phyloP scores from a whole-genome alignment of 2,888 invertebrate species.

The Xestia rhomboidea region DNA sequence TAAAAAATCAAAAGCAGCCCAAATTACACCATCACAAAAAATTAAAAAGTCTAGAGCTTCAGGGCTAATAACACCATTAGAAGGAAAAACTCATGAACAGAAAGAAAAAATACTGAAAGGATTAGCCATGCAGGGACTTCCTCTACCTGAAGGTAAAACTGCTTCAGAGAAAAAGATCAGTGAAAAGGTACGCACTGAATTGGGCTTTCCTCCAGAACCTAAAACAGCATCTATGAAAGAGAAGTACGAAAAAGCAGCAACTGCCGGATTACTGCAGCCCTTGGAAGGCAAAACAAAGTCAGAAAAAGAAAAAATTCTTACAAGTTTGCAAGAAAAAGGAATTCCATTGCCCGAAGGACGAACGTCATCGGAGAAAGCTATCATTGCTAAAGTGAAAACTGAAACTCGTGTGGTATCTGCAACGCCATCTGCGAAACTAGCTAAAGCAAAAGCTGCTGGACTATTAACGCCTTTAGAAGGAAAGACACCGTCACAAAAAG shows the following conservation, averaged over 20 bases:
- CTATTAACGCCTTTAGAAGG: not conserved
- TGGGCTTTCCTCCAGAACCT: not conserved
- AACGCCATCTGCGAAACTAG: not conserved
- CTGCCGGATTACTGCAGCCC: not conserved
- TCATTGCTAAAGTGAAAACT: not conserved
- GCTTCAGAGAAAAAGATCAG: not conserved
- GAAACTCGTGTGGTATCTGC: not conserved
- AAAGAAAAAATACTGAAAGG: slow-evolving; percentile 23
- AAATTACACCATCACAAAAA: slow-evolving; percentile 15
- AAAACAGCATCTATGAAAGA: not conserved
- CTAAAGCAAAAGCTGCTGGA: slow-evolving; percentile 8
- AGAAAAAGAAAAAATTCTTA: not conserved
- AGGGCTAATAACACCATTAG: slow-evolving; percentile 13
- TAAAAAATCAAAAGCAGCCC: slow-evolving; percentile 28
- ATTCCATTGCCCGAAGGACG: not conserved
- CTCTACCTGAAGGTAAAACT: not conserved
- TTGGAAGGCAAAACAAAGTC: not conserved
- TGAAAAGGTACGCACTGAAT: no score
- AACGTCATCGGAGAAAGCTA: not conserved
- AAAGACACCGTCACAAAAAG: slow-evolving; percentile 3
- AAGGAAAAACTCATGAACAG: slow-evolving; percentile 14
- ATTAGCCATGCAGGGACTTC: not conserved
- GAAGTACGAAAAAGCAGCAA: not conserved
- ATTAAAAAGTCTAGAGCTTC: not conserved
- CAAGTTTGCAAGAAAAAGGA: not conserved